Evolutionary conservation across 2,888 invertebrate genomes (phyloP), one percentile per base, ranked within the genome.

Genomic region (Aphodius granarius): DNA sequence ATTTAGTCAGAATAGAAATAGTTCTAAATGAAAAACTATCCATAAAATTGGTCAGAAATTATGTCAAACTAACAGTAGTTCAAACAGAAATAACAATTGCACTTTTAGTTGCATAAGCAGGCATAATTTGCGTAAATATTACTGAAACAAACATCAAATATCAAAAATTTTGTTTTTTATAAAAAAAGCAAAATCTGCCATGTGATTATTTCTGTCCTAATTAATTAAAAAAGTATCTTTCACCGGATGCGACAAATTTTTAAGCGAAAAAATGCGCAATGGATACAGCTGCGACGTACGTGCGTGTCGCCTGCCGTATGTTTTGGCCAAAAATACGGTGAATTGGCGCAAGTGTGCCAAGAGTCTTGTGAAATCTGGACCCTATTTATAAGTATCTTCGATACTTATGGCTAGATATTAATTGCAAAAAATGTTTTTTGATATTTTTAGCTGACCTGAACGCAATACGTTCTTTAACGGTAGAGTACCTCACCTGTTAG

Each of bases 311-410:
- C 43, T 6, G 43, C 43, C 43, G 43, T 43, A 13, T 43, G 43
- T 43, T 43, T 43, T 43, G 43, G 68, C 68, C 68, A 68, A 72
- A 72, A 72, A 72, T 72, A 63, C 20, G 20, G 63, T 63, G 63
- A 72, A 72, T 63, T 63, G 63, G 63, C 9, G 23, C 23, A 62
- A 22, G 66, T 66, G 66, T 72, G 72, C 72, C 72, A 72, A 72
- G 63, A 19, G 13, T 5, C 63, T 72, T 72, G 72, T 21, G 72
- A 72, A 72, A 72, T 72, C 72, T 68, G 16, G 66, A 15, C 66
- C 71, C 63, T 72, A 72, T 63, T 72, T 72, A 63, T 72, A 72
- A 63, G 63, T 17, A 72, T 62, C 63, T 72, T 72, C 63, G 68
- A 68, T 72, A 72, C 72, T 62, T 63, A 21, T n/a, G 68, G 68